These are phyloP conservation scores for Polydrusus tereticollis DNA, from an alignment of 2,888 invertebrate genomes.

Conservation along the genomic window DNA sequence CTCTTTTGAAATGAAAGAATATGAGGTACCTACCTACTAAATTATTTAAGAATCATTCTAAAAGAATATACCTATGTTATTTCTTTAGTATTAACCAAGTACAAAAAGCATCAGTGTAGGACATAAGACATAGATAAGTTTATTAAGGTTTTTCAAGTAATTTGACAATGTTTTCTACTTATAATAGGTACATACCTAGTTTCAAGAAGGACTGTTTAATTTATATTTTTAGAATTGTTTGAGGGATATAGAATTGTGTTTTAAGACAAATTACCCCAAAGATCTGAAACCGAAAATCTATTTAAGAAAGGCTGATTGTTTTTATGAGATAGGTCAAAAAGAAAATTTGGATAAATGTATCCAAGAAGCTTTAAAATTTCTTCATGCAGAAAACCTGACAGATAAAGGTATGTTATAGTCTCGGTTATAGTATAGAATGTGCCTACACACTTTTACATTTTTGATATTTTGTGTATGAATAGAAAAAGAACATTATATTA, in stretches of 20 bases:
- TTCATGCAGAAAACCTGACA: conserved; percentile 52
- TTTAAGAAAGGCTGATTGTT: conserved; percentile 76
- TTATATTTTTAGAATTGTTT: conserved; percentile 71
- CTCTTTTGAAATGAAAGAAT: conserved; percentile 72
- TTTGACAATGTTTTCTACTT: too few relatives aligned
- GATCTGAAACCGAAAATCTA: conserved; percentile 76
- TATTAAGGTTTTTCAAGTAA: too few relatives aligned
- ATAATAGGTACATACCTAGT: too few relatives aligned
- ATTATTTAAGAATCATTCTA: neutral
- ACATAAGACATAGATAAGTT: too few relatives aligned
- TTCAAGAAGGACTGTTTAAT: too few relatives aligned
- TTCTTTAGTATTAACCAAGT: too few relatives aligned
- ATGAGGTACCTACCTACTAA: conserved; percentile 68
- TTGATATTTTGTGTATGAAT: too few relatives aligned
- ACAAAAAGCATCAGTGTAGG: too few relatives aligned
- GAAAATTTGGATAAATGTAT: conserved; percentile 57
- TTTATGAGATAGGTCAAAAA: conserved; percentile 67
- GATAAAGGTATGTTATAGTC: conserved; percentile 55
- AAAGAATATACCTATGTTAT: too few relatives aligned
- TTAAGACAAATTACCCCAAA: conserved; percentile 74
- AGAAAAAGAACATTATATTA: too few relatives aligned
- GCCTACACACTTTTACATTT: too few relatives aligned
- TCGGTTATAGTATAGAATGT: too few relatives aligned
- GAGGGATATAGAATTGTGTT: conserved; percentile 73
- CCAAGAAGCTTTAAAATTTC: conserved; percentile 54